A percentile compares a stretch with the other conserved stretches of the same genome.
Evolutionary conservation across 2,113 vertebrate species (phyloP).

Genomic region (Elanoides forficatus): DNA sequence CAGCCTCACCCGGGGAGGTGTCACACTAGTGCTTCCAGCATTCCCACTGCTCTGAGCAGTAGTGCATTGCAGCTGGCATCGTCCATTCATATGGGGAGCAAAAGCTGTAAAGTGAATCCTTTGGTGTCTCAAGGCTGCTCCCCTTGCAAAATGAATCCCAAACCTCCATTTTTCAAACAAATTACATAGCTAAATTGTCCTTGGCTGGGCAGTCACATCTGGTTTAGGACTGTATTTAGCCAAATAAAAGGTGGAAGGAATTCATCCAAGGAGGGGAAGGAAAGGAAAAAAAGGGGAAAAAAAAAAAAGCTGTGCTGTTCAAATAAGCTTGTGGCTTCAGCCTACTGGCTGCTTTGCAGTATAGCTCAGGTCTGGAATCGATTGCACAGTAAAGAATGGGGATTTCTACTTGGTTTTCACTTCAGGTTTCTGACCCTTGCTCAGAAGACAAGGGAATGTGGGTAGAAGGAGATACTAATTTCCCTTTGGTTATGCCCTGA

Average conservation of each 20-base stretch:
- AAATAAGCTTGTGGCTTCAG: background rate
- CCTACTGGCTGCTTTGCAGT: background rate
- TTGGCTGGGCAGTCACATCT: constrained; percentile 49
- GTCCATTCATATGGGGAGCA: constrained; percentile 18
- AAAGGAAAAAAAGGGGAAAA: background rate
- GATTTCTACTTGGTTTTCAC: background rate
- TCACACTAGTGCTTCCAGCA: background rate
- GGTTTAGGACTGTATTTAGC: constrained; percentile 13
- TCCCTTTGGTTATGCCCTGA: background rate
- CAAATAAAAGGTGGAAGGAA: constrained; percentile 30
- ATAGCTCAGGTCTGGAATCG: background rate
- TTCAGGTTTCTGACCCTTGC: constrained; percentile 8
- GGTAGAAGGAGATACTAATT: background rate
- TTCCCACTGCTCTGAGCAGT: background rate
- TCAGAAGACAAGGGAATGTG: background rate
- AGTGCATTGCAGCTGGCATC: background rate
- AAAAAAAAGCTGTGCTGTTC: background rate
- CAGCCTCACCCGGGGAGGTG: background rate
- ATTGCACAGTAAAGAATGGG: background rate
- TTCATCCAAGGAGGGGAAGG: background rate
- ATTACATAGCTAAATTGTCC: constrained; percentile 64
- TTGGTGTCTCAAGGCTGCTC: constrained; percentile 28
- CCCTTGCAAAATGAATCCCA: constrained; percentile 50
- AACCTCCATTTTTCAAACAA: constrained; percentile 50
- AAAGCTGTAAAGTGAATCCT: constrained; percentile 23